phyloP scores from a whole-genome alignment of 2,797 vertebrate genomes.

The Pangasius djambal region DNA sequence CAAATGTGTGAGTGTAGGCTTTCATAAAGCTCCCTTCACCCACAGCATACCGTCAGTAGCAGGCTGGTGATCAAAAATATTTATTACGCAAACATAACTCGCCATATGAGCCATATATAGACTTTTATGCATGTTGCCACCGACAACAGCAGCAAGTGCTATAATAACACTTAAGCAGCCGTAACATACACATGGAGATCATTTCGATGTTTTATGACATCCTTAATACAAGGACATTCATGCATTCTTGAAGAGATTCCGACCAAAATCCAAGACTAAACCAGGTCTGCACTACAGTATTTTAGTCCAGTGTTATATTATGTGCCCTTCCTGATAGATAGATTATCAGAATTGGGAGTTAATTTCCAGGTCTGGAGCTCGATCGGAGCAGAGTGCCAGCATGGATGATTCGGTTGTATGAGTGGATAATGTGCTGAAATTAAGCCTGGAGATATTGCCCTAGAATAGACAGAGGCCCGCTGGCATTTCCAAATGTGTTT shows the following conservation, averaged over 20 bases:
- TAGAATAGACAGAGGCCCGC: background rate
- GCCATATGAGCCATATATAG: background rate
- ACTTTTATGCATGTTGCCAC: constrained; percentile 2
- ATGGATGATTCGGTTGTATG: background rate
- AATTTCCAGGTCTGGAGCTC: constrained; percentile 5
- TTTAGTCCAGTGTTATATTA: background rate
- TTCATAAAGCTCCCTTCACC: constrained; percentile 7
- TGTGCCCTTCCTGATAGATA: background rate
- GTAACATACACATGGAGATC: background rate
- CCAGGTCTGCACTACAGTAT: background rate
- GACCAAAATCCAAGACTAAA: background rate
- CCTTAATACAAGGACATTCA: background rate
- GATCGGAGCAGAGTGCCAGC: background rate
- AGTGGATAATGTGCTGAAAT: constrained; percentile 18
- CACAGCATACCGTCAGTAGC: background rate
- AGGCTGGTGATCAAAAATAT: constrained; percentile 7
- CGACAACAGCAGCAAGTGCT: background rate
- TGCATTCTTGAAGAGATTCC: background rate
- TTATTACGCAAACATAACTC: background rate
- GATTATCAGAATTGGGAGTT: constrained; percentile 6
- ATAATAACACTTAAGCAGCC: constrained; percentile 13
- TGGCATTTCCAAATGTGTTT: background rate
- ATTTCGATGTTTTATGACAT: background rate
- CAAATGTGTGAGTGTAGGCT: background rate
- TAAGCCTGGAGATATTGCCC: background rate